Conservation (phyloP, 2,113 vertebrate species). For the Mus pahari region DNA sequence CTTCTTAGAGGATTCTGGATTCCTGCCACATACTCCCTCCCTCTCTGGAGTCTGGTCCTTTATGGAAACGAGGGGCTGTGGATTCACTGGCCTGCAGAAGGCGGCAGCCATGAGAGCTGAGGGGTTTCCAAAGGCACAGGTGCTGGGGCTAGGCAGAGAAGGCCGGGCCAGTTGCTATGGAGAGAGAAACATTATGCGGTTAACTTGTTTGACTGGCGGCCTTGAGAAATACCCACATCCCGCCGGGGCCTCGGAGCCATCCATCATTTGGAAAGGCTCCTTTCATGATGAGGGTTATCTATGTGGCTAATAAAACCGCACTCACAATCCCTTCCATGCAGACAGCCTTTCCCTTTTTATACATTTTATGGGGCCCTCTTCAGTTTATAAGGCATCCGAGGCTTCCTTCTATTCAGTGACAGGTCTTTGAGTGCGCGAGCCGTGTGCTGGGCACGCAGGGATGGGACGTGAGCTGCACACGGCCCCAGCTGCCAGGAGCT, state of each 20-base stretch:
- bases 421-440: not conserved
- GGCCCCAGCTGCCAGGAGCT: not conserved
- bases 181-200: slow-evolving; percentile 75
- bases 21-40: not conserved
- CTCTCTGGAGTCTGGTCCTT: not conserved
- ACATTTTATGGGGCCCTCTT: slow-evolving; percentile 62
- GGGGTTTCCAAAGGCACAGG: slow-evolving; percentile 30
- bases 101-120: not conserved
- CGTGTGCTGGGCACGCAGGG: not conserved
- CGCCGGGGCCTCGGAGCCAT: slow-evolving; percentile 54
- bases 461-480: not conserved
- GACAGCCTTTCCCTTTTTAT: slow-evolving; percentile 47
- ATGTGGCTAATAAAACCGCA: slow-evolving; percentile 76
- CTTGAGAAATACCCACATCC: slow-evolving; percentile 76
- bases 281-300: slow-evolving; percentile 78
- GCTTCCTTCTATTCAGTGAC: slow-evolving; percentile 47
- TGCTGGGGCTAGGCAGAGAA: slow-evolving; percentile 35
- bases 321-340: slow-evolving; percentile 57
- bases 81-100: not conserved
- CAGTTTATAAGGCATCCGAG: slow-evolving; percentile 59
- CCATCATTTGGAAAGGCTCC: slow-evolving; percentile 74
- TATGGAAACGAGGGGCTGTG: not conserved
- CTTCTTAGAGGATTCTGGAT: not conserved
- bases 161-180: slow-evolving; percentile 73
- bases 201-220: slow-evolving; percentile 72